Conservation (phyloP, 2,888 invertebrate genomes). For the Sarcophaga caerulescens region DNA sequence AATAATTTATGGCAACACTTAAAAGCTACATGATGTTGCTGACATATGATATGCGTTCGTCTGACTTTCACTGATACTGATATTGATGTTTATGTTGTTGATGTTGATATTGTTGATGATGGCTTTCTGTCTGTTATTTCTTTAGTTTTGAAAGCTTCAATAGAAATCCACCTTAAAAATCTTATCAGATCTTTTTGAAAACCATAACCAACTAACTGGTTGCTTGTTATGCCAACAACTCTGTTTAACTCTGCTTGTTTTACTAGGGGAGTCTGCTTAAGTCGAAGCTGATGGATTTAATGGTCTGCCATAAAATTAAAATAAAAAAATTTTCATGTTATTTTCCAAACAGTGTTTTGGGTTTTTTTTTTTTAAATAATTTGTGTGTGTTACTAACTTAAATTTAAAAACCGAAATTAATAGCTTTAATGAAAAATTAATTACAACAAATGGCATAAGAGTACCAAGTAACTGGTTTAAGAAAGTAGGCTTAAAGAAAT, state of each 20-base stretch:
- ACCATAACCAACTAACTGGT: constrained; percentile 3
- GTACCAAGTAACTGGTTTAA: no score
- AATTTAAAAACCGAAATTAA: no score
- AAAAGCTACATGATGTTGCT: constrained; percentile 46
- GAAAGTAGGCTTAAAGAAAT: no score
- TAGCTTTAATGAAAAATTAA: no score
- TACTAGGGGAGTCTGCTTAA: not conserved
- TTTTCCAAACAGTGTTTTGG: not conserved
- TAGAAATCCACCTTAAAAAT: constrained; percentile 17
- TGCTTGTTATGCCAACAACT: not conserved
- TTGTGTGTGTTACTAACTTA: no score
- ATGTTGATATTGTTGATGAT: not conserved
- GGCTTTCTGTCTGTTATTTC: constrained; percentile 25
- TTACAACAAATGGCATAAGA: no score
- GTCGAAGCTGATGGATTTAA: constrained; percentile 6
- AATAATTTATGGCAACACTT: constrained; percentile 55
- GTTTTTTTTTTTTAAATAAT: no score
- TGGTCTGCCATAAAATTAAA: constrained; percentile 28
- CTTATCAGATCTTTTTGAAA: constrained; percentile 41
- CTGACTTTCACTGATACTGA: constrained; percentile 55
- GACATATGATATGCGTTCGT: constrained; percentile 51
- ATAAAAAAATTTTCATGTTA: not conserved
- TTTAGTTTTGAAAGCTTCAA: constrained; percentile 6
- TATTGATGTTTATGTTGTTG: constrained; percentile 11
- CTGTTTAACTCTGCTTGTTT: not conserved